These are phyloP conservation scores for Sorex maritimensis DNA, from an alignment of 2,797 vertebrate genomes.

Conservation along the genomic window DNA sequence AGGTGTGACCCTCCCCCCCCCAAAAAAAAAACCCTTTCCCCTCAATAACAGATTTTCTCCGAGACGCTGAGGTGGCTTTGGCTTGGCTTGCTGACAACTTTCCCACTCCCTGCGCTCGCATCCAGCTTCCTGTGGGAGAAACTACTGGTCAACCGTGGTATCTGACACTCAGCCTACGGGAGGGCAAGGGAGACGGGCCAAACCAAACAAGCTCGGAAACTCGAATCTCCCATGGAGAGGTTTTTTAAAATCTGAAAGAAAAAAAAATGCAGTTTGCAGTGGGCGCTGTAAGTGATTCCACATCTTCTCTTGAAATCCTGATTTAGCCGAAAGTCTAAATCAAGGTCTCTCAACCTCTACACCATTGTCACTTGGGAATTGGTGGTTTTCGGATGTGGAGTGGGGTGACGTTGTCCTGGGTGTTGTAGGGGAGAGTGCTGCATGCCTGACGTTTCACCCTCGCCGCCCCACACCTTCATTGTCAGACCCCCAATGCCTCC, in stretches of 20 bases:
- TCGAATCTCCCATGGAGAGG: background rate
- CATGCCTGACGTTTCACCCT: background rate
- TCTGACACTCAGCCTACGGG: background rate
- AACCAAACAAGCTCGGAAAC: constrained; percentile 46
- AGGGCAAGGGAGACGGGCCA: background rate
- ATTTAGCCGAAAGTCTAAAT: background rate
- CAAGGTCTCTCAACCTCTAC: background rate
- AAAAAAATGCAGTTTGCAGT: background rate
- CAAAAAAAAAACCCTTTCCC: no score
- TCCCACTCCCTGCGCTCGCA: background rate
- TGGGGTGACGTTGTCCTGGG: background rate
- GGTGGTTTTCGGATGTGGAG: background rate
- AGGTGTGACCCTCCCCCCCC: no score
- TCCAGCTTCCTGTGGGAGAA: background rate
- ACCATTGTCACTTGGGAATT: background rate
- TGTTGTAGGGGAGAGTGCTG: background rate
- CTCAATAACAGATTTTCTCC: background rate
- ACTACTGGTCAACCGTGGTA: background rate
- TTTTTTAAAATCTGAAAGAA: background rate
- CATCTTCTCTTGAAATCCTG: background rate
- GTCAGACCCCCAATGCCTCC: background rate
- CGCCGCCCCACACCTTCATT: background rate
- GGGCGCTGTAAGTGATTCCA: background rate
- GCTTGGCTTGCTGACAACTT: background rate
- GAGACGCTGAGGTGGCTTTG: constrained; percentile 7